These are phyloP conservation scores for Elmis aenea DNA, from an alignment of 2,888 invertebrate genomes.

Conservation along the genomic window DNA sequence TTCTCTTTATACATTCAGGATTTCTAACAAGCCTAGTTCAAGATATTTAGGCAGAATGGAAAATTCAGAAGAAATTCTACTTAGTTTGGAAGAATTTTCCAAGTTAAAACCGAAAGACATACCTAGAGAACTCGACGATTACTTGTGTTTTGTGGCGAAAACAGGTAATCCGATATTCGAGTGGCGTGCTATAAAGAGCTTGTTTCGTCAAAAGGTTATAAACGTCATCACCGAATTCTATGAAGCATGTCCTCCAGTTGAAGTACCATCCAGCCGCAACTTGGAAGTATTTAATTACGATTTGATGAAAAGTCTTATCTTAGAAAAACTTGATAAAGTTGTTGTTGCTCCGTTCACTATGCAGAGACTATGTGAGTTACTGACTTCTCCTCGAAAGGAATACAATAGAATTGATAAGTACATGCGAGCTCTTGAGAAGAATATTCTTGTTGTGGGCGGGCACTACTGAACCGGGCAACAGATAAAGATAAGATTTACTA, in stretches of 20 bases:
- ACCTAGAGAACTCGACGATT: constrained; percentile 84
- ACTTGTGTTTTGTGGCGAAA: constrained; percentile 83
- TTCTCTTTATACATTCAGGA: too few species aligned
- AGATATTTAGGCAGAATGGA: too few species aligned
- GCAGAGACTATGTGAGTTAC: constrained; percentile 89
- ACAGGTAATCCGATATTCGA: constrained; percentile 93
- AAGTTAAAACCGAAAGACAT: constrained; percentile 74
- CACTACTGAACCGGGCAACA: constrained; percentile 64
- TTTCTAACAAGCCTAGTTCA: too few species aligned
- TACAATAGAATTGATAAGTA: constrained; percentile 95
- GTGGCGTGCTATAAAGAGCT: constrained; percentile 81
- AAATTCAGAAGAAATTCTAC: constrained; percentile 79
- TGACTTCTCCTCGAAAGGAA: constrained; percentile 86
- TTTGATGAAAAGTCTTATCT: constrained; percentile 75
- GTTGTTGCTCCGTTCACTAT: constrained; percentile 92
- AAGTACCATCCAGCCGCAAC: constrained; percentile 83
- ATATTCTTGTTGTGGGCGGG: constrained; percentile 81
- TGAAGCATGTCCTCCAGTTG: constrained; percentile 68
- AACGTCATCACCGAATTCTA: constrained; percentile 84
- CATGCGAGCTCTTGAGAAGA: constrained; percentile 95
- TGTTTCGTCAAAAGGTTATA: constrained; percentile 82
- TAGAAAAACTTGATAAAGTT: constrained; percentile 78
- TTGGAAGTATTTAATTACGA: constrained; percentile 89
- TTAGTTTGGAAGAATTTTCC: constrained; percentile 77
- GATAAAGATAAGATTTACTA: too few species aligned